Conservation (phyloP, 1,140 invertebrate genomes). For the Solenopsis invicta region DNA sequence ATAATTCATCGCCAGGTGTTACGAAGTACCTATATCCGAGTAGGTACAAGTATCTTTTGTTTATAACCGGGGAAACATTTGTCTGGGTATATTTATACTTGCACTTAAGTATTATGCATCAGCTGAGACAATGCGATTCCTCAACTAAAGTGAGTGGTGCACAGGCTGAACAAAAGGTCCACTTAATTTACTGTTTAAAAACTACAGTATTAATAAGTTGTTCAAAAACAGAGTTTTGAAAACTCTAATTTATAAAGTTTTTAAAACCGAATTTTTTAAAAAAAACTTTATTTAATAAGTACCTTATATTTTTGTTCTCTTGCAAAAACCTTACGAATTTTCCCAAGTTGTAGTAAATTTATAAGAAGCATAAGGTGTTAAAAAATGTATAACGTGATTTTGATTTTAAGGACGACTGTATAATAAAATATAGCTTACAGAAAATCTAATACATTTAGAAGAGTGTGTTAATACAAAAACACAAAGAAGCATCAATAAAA, state of each 20-base stretch:
- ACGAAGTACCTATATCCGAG: neutral
- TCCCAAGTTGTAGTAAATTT: neutral
- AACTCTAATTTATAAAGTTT: too few relatives aligned
- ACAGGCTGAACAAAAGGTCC: too few relatives aligned
- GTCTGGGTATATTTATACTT: neutral
- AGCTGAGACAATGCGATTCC: neutral
- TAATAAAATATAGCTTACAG: neutral
- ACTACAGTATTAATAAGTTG: too few relatives aligned
- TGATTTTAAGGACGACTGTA: neutral
- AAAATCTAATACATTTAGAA: neutral
- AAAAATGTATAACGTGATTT: neutral
- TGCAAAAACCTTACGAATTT: neutral
- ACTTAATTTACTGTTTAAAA: too few relatives aligned
- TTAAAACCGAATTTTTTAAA: too few relatives aligned
- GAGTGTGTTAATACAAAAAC: too few relatives aligned
- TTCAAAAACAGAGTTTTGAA: too few relatives aligned
- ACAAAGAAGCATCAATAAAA: neutral
- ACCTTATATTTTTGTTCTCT: neutral
- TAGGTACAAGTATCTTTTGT: neutral
- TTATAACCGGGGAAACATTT: neutral
- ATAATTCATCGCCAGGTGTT: constrained; percentile 49
- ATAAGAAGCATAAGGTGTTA: neutral
- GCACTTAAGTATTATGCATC: neutral
- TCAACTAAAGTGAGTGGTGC: neutral
- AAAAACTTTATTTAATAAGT: too few relatives aligned